These are phyloP conservation scores for Hippopotamyrus pictus DNA, from an alignment of 2,797 vertebrate species.

Conservation along the genomic window DNA sequence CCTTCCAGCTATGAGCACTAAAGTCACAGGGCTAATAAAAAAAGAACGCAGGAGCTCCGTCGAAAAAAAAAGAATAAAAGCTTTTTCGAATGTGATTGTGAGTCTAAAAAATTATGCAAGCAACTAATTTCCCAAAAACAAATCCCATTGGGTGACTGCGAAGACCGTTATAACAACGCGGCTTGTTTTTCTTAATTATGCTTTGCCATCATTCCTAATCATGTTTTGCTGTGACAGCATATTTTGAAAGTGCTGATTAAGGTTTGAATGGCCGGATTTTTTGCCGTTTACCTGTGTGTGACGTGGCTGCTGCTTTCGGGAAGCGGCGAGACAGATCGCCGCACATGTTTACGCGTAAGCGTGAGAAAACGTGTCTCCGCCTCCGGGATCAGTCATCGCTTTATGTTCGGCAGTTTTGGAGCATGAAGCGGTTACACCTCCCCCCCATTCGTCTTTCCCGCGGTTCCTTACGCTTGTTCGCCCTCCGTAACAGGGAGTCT, in stretches of 20 bases:
- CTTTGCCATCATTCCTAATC: not conserved
- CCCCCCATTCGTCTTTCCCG: not conserved
- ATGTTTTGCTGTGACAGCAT: not conserved
- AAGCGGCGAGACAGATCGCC: not conserved
- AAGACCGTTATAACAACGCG: not conserved
- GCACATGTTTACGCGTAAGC: not conserved
- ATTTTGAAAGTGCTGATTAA: not conserved
- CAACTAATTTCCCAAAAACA: not conserved
- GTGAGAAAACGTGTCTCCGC: conserved; percentile 7
- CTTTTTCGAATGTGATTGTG: not conserved
- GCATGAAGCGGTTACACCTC: conserved; percentile 14
- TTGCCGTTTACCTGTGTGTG: not conserved
- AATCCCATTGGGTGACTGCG: not conserved
- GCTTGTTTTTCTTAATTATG: not conserved
- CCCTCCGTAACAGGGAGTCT: not conserved
- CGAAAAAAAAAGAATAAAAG: not conserved
- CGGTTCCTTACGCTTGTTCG: not conserved
- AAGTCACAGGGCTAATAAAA: not conserved
- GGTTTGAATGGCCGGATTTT: not conserved
- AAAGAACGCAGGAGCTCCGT: not conserved
- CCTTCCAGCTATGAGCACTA: not conserved
- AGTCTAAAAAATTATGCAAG: not conserved
- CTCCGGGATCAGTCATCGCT: conserved; percentile 24
- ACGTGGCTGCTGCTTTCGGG: not conserved
- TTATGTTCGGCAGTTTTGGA: conserved; percentile 6